phyloP scores from a whole-genome alignment of 37 sponge, comb jelly and placozoan species.

The Hexactinellida sp. region DNA sequence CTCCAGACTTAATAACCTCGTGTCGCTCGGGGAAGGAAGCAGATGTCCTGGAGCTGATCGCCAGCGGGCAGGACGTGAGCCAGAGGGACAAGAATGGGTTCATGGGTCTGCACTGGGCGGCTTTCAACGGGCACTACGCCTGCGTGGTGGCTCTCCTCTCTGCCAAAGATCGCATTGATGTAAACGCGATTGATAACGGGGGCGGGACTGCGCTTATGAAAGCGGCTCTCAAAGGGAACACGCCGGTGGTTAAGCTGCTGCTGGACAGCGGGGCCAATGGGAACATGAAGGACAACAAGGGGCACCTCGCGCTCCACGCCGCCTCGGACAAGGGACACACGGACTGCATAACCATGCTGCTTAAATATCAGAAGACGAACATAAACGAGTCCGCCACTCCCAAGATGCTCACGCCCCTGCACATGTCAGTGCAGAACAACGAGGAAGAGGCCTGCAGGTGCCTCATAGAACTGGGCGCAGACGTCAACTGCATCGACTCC shows the following conservation, averaged over 20 bases:
- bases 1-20: neutral
- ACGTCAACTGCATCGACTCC: neutral
- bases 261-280: neutral
- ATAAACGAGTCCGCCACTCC: neutral
- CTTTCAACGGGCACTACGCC: neutral
- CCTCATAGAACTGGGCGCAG: neutral
- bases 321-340: neutral
- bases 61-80: neutral
- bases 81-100: neutral
- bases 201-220: neutral
- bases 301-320: neutral
- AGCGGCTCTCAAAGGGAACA: neutral
- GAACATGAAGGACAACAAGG: slow-evolving; percentile 13
- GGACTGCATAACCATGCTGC: neutral
- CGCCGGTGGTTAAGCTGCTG: neutral
- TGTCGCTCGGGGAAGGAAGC: neutral
- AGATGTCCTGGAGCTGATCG: neutral
- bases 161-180: neutral
- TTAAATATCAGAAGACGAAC: neutral
- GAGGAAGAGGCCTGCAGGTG: neutral
- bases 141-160: neutral
- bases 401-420: neutral
- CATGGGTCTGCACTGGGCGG: slow-evolving; percentile 10
- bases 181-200: neutral
- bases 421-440: neutral